A percentile compares a stretch with the other conserved stretches of the same genome.
phyloP scores from a whole-genome alignment of 2,113 vertebrate species.

The Nannobrachium achirus region DNA sequence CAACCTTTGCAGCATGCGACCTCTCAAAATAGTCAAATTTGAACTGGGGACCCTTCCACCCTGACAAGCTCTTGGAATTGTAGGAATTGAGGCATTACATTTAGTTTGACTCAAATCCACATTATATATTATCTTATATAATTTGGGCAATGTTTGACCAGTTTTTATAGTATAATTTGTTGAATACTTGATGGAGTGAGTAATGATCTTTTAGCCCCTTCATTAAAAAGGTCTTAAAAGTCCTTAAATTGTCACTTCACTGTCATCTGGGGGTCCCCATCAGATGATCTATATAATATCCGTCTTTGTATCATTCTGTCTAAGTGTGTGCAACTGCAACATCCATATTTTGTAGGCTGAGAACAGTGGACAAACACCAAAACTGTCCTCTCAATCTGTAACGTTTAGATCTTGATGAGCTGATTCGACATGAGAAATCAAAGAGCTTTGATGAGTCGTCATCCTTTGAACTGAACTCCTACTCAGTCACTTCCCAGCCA shows the following conservation, averaged over 20 bases:
- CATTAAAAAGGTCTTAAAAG: too few species aligned
- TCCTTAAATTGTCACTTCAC: neutral
- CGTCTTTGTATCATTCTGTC: neutral
- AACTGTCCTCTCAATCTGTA: neutral
- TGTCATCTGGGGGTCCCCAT: neutral
- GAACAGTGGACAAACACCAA: too few species aligned
- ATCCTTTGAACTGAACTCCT: conserved; percentile 23
- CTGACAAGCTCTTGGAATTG: too few species aligned
- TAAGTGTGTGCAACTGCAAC: too few species aligned
- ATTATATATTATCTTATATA: too few species aligned
- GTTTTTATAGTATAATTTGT: neutral
- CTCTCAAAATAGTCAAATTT: too few species aligned
- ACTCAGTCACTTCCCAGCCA: neutral
- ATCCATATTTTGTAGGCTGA: too few species aligned
- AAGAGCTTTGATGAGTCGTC: conserved; percentile 40
- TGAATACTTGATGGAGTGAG: neutral
- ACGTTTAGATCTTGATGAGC: conserved; percentile 72
- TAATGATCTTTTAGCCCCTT: neutral
- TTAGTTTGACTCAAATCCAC: too few species aligned
- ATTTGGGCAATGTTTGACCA: neutral
- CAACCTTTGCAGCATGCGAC: too few species aligned
- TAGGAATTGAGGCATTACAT: too few species aligned
- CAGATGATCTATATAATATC: neutral
- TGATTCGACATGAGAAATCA: conserved; percentile 67
- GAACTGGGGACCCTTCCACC: too few species aligned